Evolutionary conservation across 2,113 vertebrate species (phyloP), one percentile per base, ranked within the genome.

Genomic region (Corythoichthys haematopterus): DNA sequence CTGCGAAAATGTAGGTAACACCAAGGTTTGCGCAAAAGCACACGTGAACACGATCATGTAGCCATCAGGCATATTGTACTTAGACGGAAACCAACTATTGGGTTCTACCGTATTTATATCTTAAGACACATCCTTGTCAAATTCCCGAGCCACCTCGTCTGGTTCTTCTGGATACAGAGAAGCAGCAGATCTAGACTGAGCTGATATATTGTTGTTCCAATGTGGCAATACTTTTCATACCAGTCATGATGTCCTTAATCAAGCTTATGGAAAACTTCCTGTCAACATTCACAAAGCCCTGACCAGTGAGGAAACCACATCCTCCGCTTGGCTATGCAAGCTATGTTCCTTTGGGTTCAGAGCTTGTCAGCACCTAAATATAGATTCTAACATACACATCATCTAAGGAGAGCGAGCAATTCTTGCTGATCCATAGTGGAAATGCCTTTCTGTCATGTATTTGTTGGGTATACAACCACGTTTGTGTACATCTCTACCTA

Each of bases 1-100:
- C 58, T 98, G 96, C 73, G 94, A 96, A 82, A 93, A 94, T 90
- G 96, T 98, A 95, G 60, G 64, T 28, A 35, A 61, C 73, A 55
- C 71, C 63, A 28, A 20, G 38, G 35, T 37, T 64, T 45, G 59
- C 57, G 20, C 38, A 14, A 40, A 50, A 61, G n/a, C 40, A 48
- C 38, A 64, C 43, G 48, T 2, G 52, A 38, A 38, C 65, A 67
- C 38, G 8, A 28, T 71, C 56, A 52, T 72, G 36, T 50, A 47
- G 51, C 67, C n/a, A 48, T 35, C 65, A 65, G 69, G 71, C 15
- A 48, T 1, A 20, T 53, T 53, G 7, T 2, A 53, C 51, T 50
- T 50, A 10, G 8, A 53, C 55, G 59, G 64, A 72, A 85, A 74
- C 71, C 71, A 75, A 80, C 60, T 28, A 66, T 67, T 58, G 35